Percentiles rank a stretch among this genome's conserved stretches.
phyloP scores from a whole-genome alignment of 2,888 invertebrate species.

The Pardosa pseudoannulata region DNA sequence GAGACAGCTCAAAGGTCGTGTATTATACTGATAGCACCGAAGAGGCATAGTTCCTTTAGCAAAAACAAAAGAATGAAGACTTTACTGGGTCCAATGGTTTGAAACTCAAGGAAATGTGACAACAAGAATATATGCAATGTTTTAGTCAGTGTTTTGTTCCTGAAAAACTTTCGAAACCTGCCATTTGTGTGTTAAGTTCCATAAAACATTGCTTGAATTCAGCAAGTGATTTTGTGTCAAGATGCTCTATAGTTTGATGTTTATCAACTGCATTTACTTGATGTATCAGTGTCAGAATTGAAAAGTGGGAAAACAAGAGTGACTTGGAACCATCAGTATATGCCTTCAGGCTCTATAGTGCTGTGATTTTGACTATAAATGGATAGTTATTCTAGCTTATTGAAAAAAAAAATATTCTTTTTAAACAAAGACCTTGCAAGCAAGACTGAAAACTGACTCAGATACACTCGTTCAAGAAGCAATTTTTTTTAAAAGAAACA shows the following conservation, averaged over 20 bases:
- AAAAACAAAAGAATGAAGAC: slow-evolving; percentile 21
- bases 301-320: not conserved
- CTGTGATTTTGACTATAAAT: slow-evolving; percentile 69
- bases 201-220: slow-evolving; percentile 29
- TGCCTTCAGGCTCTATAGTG: slow-evolving; percentile 65
- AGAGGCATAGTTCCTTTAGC: slow-evolving; percentile 50
- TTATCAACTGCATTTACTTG: not conserved
- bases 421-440: slow-evolving; percentile 5
- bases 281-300: not conserved
- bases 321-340: slow-evolving; percentile 55
- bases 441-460: slow-evolving; percentile 1
- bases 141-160: slow-evolving; percentile 62
- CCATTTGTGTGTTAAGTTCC: slow-evolving; percentile 57
- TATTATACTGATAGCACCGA: slow-evolving; percentile 43
- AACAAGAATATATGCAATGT: slow-evolving; percentile 36
- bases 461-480: slow-evolving; percentile 6
- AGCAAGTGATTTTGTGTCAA: not conserved
- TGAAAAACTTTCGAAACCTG: slow-evolving; percentile 53
- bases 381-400: slow-evolving; percentile 51
- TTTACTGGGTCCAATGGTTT: slow-evolving; percentile 49
- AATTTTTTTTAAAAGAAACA: not conserved
- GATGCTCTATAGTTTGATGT: not conserved
- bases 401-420: not conserved
- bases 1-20: slow-evolving; percentile 23
- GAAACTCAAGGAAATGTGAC: not conserved